These are phyloP conservation scores for Ophiodon elongatus DNA, from an alignment of 2,113 vertebrate species.

Conservation along the genomic window DNA sequence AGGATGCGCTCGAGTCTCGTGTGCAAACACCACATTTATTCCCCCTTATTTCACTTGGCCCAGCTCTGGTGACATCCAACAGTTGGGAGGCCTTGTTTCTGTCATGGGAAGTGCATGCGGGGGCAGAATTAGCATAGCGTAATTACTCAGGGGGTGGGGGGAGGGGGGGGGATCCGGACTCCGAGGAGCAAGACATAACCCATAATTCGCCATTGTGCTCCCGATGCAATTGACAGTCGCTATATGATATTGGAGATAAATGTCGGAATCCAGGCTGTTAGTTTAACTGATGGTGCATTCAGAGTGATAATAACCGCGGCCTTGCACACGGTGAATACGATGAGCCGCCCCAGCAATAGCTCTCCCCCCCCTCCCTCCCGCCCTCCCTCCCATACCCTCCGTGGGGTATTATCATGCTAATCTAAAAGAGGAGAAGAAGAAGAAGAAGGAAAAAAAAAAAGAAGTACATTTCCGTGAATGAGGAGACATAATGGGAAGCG, in stretches of 20 bases:
- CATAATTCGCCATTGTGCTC: constrained; percentile 80
- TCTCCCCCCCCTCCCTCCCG: constrained; percentile 51
- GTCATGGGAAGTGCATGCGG: constrained; percentile 35
- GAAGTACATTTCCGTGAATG: constrained; percentile 62
- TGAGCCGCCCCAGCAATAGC: constrained; percentile 58
- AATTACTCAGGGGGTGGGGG: constrained; percentile 69
- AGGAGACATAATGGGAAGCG: constrained; percentile 60
- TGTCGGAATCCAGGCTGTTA: constrained; percentile 80
- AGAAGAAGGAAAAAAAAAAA: constrained; percentile 7
- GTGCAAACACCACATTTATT: constrained; percentile 45
- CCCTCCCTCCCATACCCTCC: too few species aligned
- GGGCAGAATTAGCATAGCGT: constrained; percentile 76
- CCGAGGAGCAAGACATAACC: constrained; percentile 78
- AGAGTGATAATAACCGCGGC: constrained; percentile 76
- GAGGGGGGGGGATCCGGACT: constrained; percentile 64
- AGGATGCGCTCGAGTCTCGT: constrained; percentile 3
- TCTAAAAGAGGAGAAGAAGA: constrained; percentile 50
- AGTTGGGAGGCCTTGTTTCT: constrained; percentile 49
- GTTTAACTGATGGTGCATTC: constrained; percentile 82
- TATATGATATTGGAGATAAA: constrained; percentile 81
- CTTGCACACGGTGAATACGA: constrained; percentile 67
- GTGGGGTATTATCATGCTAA: constrained; percentile 83
- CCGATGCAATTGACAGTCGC: constrained; percentile 68
- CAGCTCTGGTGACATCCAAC: constrained; percentile 38
- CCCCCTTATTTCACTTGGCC: constrained; percentile 47